Evolutionary conservation across 2,113 vertebrate genomes (phyloP), one percentile per base, ranked within the genome.

Genomic region (Nematolebias whitei): DNA sequence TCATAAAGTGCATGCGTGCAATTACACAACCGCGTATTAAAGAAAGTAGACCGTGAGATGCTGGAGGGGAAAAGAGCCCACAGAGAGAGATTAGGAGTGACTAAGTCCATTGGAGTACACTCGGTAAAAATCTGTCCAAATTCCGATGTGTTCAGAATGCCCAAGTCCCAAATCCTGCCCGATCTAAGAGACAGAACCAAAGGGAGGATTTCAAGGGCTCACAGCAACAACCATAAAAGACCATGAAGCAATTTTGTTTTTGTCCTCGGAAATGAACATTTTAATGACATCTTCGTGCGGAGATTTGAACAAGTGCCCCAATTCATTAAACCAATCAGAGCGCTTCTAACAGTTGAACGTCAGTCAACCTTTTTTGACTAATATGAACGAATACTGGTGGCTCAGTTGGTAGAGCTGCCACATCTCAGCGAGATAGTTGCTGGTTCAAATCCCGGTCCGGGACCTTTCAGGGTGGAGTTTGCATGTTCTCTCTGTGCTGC

Each of bases 51-150:
- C 62, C 14, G 13, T 39, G 68, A 71, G 39, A 57, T 0, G 74
- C 71, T 35, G 47, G 41, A 71, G 75, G 78, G 49, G 15, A 58
- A 10, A 48, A 5, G 39, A 63, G 39, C 58, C 54, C 12, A 20
- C 9, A n/a, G n/a, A 60, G 39, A 22, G 23, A 54, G 53, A 72
- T 76, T 56, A 59, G 49, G 47, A 59, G 55, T 60, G 52, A 78
- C 66, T 62, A 26, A 69, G 12, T 65, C 32, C 41, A 24, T 12
- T 20, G 39, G 29, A 55, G 68, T 79, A 40, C 35, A 24, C 57
- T 57, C 29, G 12, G 32, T 15, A 12, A 5, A 54, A 58, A 68
- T 53, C 22, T 2, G 50, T 72, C 47, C 29, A 49, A 12, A 63
- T 63, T 61, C 39, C 19, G 35, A 54, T 35, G 29, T 19, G 40